These are phyloP conservation scores for Monoplex corrugatus DNA, from an alignment of 2,888 invertebrate genomes.

Conservation along the genomic window DNA sequence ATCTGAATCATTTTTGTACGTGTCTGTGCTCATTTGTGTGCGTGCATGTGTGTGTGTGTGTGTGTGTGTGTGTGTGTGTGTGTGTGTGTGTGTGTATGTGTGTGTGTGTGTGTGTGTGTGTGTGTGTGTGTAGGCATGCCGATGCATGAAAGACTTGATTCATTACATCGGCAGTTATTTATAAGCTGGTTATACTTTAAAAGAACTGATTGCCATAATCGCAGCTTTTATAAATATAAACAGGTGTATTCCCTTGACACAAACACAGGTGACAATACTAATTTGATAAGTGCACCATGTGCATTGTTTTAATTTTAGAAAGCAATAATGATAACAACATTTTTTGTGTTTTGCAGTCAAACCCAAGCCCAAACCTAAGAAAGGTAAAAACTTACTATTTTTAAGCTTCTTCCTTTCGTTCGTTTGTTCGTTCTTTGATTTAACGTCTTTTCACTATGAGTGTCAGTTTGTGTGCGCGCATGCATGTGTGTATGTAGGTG, in stretches of 20 bases:
- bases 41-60: neutral
- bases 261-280: too few species aligned
- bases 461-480: neutral
- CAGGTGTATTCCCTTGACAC: too few species aligned
- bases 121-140: too few species aligned
- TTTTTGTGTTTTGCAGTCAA: neutral
- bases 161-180: too few species aligned
- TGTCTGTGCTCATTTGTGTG: too few species aligned
- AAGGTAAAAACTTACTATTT: conserved; percentile 13
- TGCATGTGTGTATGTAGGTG: neutral
- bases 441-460: too few species aligned
- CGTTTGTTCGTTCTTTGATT: neutral
- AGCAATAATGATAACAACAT: neutral
- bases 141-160: too few species aligned
- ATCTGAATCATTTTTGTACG: too few species aligned
- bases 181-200: too few species aligned
- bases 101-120: neutral
- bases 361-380: conserved; percentile 20
- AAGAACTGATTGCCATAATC: too few species aligned
- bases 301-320: neutral
- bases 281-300: too few species aligned
- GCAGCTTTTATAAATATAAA: too few species aligned
- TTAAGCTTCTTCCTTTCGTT: neutral
- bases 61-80: neutral
- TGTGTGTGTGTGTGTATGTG: neutral